Base-by-base conservation (phyloP, 37 sponge, comb jelly and placozoan genomes). In the Hormiphora californensis region DNA sequence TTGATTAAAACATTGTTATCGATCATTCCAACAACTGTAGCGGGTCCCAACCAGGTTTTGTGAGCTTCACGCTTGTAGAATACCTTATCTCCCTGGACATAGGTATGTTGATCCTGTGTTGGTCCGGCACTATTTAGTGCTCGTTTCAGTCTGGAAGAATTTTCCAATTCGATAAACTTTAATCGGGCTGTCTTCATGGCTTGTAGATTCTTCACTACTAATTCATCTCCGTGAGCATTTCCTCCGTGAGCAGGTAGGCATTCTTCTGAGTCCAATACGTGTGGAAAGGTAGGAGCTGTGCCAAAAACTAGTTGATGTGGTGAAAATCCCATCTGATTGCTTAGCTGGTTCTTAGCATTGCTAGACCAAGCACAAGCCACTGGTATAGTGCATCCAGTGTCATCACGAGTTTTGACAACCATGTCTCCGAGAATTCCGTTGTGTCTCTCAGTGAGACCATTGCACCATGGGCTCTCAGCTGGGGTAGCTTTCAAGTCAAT, bases 241-340 rank as follows among this genome's bases (percentile, higher is more conserved):
- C 46, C 3, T n/a, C n/a, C n/a, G n/a, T n/a, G n/a, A n/a, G n/a
- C n/a, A n/a, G n/a, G n/a, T n/a, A n/a, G n/a, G n/a, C n/a, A n/a
- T n/a, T n/a, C n/a, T n/a, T n/a, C n/a, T n/a, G n/a, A n/a, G n/a
- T n/a, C n/a, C n/a, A n/a, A n/a, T n/a, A n/a, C n/a, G n/a, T n/a
- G n/a, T 21, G 81, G 81, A 3, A 73, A 3, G 12, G 0, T 40
- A 11, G 81, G 81, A 28, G 8, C 43, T 7, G 46, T 21, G 12
- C 81, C 81, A 32, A 73, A 73, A 2, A 73, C 81, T 0, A 73
- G 49, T 30, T 73, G 81, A 40, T 73, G 46, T 0, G 81, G 81
- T 35, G 38, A 35, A 25, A 65, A 65, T 17, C 68, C 68, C 11
- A 35, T 35, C 3, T 35, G 31, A 28, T 73, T 73, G 22, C 46